Base-by-base conservation (phyloP, 2,113 vertebrate species). In the Macquaria australasica region DNA sequence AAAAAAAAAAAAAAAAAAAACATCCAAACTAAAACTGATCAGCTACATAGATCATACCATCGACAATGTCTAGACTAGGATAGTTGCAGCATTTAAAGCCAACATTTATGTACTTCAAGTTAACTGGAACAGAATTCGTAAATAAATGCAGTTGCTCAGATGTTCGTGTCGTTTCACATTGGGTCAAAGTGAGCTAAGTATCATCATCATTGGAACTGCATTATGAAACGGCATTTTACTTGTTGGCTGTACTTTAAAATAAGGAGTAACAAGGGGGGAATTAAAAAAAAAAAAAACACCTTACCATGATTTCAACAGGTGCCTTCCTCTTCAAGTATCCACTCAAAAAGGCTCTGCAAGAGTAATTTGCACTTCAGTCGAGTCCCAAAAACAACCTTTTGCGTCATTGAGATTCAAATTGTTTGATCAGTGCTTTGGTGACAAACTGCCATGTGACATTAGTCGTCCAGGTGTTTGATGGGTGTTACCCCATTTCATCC, bases 121-220 rank as follows among this genome's bases (percentile, higher is more conserved):
- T 37, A 39, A 45, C 10, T 58, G 37, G 21, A 14, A 41, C 2
- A 0, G 8, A 50, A 45, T 7, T 62, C 11, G 12, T 28, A 5
- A 43, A 5, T 3, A 4, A 48, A 50, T 23, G 77, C 82, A 90
- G 85, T 90, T 92, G 64, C 96, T 97, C 96, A 96, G 96, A 3
- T 48, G 94, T 96, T 96, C 41, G 1, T 89, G 55, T 88, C 77
- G 84, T 97, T 96, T 96, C 95, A 96, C 92, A 93, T 53, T 0
- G 81, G 78, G 3, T 97, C 96, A 96, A 96, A 97, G 96, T 97
- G 96, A 96, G 96, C 96, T 96, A 96, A 94, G 93, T 90, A 21
- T 88, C 69, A 90, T 97, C 95, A 96, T 97, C 96, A 96, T 39
- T 34, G 96, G 51, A 89, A 93, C 81, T 50, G 86, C 80, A 50